Percentiles rank a stretch among this genome's conserved stretches.
These are phyloP conservation scores for Vulpes vulpes DNA, from an alignment of 2,113 vertebrate genomes.

Conservation along the genomic window DNA sequence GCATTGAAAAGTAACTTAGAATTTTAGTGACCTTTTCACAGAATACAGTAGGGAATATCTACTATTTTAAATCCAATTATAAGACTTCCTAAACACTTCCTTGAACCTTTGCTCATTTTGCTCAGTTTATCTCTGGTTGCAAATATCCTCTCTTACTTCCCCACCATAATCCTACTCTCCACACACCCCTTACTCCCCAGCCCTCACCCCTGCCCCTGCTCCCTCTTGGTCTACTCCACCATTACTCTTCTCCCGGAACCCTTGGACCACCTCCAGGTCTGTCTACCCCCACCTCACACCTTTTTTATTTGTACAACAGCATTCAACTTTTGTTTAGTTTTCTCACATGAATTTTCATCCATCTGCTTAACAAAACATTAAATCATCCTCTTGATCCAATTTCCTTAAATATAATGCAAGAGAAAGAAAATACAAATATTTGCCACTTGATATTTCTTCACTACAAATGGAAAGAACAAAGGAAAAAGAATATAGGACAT, in stretches of 20 bases:
- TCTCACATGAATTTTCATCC: background rate
- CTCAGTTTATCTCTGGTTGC: background rate
- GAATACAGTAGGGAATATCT: background rate
- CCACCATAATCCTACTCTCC: background rate
- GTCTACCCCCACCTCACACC: rapidly evolving
- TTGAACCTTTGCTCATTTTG: background rate
- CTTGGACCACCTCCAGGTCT: background rate
- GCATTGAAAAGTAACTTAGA: background rate
- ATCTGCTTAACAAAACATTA: background rate
- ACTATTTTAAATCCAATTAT: background rate
- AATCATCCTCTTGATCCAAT: background rate
- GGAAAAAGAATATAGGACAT: background rate
- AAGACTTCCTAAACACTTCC: background rate
- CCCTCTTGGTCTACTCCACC: background rate
- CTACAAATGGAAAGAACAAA: conserved; percentile 1
- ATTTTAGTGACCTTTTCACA: background rate
- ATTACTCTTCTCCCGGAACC: no score
- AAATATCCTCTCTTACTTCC: background rate
- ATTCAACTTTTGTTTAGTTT: background rate
- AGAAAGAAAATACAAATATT: conserved; percentile 51
- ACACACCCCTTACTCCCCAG: rapidly evolving
- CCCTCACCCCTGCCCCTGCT: rapidly evolving
- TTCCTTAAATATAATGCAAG: background rate
- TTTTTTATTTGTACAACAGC: background rate
- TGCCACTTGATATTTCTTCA: background rate